Percentiles rank a stretch among this genome's conserved stretches.
Conservation (phyloP, 2,888 invertebrate genomes). For the Campoletis raptor region DNA sequence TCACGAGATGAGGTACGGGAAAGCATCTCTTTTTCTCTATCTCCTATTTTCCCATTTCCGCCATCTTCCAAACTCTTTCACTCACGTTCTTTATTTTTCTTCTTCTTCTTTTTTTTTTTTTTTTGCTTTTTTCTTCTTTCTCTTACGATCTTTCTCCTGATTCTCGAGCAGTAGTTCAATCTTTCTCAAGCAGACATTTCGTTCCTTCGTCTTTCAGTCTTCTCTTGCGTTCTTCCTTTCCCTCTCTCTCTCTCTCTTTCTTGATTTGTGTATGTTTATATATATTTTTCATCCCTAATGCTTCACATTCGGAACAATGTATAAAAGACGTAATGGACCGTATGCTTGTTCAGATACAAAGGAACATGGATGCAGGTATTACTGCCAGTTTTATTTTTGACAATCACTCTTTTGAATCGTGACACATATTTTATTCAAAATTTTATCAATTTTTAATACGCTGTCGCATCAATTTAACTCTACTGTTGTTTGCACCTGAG, state of each 20-base stretch:
- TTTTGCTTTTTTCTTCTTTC: constrained; percentile 3
- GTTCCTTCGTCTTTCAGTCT: neutral
- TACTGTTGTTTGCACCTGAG: neutral
- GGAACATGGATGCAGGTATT: neutral
- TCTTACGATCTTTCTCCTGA: constrained; percentile 12
- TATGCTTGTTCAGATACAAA: constrained; percentile 5
- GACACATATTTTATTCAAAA: neutral
- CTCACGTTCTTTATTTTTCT: constrained; percentile 20
- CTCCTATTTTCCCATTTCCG: constrained; percentile 48
- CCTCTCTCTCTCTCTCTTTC: neutral
- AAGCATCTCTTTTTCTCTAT: constrained; percentile 41
- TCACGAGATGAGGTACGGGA: constrained; percentile 42
- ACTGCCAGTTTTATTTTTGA: neutral
- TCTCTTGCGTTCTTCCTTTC: neutral
- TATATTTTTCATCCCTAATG: neutral
- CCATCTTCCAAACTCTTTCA: constrained; percentile 24
- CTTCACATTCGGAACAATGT: constrained; percentile 10
- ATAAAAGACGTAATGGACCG: constrained; percentile 2
- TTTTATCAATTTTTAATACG: neutral
- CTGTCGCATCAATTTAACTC: neutral
- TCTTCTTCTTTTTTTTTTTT: neutral
- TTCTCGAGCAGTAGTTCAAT: constrained; percentile 34
- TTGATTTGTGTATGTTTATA: neutral
- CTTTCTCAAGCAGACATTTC: constrained; percentile 39
- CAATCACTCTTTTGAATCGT: neutral